Base-by-base conservation (phyloP, 2,113 vertebrate species). In the Triplophysa siluroides region DNA sequence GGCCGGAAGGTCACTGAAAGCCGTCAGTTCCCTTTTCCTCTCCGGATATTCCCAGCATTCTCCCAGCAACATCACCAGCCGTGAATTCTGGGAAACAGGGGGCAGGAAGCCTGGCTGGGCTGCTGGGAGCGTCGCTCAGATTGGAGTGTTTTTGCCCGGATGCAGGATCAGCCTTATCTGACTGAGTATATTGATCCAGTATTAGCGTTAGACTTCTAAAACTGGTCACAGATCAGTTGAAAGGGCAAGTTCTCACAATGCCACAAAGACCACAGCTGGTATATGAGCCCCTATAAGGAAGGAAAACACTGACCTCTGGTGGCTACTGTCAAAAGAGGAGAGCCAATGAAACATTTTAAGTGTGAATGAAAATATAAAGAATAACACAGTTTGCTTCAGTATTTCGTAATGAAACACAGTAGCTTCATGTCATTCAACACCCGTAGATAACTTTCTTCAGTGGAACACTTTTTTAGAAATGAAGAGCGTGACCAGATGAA, bases 11-110 rank as follows among this genome's bases (percentile, higher is more conserved):
- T 93, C 92, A 93, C 29, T 43, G 75, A 84, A 89, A 92, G 90
- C 90, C 91, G 91, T 91, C 91, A 93, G 90, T 92, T 92, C 92
- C 91, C 85, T 81, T 86, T 93, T 93, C 93, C 92, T 92, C 81
- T 92, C 90, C 92, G 92, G 92, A 93, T 93, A 91, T 93, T 93
- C 92, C 91, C 92, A 92, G 92, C 88, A 92, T 93, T 92, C 91
- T 93, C 78, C 89, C 85, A 87, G 86, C 91, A 90, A 87, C 88
- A 73, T 76, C 50, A 78, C 77, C 24, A 62, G 64, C 68, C 26
- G 60, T 75, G 85, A 84, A 82, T 88, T 86, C 86, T 89, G 87
- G 89, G 91, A 93, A 92, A 76, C 90, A 90, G 89, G 86, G 87
- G 90, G 86, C 90, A 93, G 92, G 92, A 93, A 93, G 81, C 88